A percentile compares a stretch with the other conserved stretches of the same genome.
Evolutionary conservation across 2,888 invertebrate genomes (phyloP).

Genomic region (Philaethria dido): DNA sequence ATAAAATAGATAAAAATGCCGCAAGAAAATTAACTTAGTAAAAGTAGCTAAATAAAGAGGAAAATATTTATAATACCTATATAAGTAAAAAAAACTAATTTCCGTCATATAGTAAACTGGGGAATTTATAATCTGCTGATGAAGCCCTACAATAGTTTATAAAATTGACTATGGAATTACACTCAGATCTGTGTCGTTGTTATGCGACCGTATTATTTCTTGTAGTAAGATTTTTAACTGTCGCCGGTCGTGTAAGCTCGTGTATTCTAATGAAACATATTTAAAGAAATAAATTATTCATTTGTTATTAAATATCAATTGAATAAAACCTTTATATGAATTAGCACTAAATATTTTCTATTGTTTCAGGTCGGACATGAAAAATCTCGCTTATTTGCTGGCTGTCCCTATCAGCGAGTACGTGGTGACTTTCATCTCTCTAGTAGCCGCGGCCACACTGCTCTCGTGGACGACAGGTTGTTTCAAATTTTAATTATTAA

Average conservation of each 20-base stretch:
- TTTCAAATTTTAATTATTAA: slow-evolving; percentile 9
- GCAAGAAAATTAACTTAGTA: background rate
- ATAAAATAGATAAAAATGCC: background rate
- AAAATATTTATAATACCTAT: slow-evolving; percentile 3
- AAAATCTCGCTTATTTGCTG: slow-evolving; percentile 88
- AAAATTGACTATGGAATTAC: slow-evolving; percentile 34
- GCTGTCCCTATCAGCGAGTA: slow-evolving; percentile 88
- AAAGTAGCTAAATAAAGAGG: background rate
- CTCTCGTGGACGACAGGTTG: slow-evolving; percentile 82
- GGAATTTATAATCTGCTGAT: slow-evolving; percentile 24
- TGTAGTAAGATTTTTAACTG: background rate
- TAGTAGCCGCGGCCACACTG: slow-evolving; percentile 82
- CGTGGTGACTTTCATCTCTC: slow-evolving; percentile 85
- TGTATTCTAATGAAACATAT: background rate
- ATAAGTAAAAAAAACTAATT: slow-evolving; percentile 6
- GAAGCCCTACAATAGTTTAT: slow-evolving; percentile 29
- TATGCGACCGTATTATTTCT: slow-evolving; percentile 7
- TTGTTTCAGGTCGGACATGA: slow-evolving; percentile 87
- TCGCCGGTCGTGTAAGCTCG: background rate
- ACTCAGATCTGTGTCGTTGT: slow-evolving; percentile 25
- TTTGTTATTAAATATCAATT: background rate
- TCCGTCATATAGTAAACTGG: slow-evolving; percentile 2
- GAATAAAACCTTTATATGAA: background rate
- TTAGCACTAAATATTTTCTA: background rate
- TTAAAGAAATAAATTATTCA: too few relatives aligned